phyloP scores from a whole-genome alignment of 2,888 invertebrate genomes.

The Agriopis leucophaearia region DNA sequence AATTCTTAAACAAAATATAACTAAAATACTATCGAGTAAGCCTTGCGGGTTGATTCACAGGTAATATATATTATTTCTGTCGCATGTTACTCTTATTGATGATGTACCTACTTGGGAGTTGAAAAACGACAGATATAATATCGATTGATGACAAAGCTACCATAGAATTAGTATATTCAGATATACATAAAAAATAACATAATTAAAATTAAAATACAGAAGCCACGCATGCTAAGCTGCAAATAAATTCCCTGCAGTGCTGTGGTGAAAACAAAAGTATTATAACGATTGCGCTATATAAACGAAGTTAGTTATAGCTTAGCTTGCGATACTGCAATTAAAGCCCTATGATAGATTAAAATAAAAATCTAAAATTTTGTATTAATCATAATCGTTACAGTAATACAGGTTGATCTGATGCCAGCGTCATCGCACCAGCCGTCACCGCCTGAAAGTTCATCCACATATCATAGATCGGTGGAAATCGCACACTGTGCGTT shows the following conservation, averaged over 20 bases:
- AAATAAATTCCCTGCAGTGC: background rate
- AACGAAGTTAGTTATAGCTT: background rate
- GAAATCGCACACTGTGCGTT: no score
- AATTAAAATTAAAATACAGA: constrained; percentile 14
- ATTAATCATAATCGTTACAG: background rate
- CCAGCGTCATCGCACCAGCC: no score
- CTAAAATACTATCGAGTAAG: constrained; percentile 8
- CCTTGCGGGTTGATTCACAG: background rate
- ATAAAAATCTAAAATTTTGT: background rate
- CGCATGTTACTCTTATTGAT: background rate
- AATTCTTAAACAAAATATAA: constrained; percentile 9
- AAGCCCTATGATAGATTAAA: background rate
- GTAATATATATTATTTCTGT: background rate
- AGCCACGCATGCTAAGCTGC: background rate
- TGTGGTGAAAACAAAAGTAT: background rate
- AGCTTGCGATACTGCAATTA: background rate
- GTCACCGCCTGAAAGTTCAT: no score
- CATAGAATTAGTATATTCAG: constrained; percentile 24
- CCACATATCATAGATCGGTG: no score
- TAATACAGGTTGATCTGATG: no score
- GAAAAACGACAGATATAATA: background rate
- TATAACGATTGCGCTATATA: background rate
- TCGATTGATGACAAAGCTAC: background rate
- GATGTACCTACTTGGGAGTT: background rate
- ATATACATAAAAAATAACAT: constrained; percentile 13